A percentile compares a stretch with the other conserved stretches of the same genome.
Conservation (phyloP, 1,140 invertebrate species). For the Hypothenemus hampei region DNA sequence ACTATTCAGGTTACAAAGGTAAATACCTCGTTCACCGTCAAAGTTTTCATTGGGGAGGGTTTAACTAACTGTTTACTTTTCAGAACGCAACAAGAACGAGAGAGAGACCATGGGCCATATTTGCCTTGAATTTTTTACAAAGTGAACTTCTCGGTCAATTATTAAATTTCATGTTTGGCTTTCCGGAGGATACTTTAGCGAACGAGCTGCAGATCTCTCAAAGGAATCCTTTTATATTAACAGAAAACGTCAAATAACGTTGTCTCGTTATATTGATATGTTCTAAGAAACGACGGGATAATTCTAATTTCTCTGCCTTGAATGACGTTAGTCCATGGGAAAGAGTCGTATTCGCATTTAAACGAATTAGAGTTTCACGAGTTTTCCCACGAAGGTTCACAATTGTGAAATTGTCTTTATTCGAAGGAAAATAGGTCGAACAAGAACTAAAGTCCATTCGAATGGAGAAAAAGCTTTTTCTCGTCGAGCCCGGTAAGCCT, state of each 20-base stretch:
- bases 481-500: constrained; percentile 22
- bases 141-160: constrained; percentile 16
- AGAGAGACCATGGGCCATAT: constrained; percentile 14
- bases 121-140: constrained; percentile 18
- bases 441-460: constrained; percentile 25
- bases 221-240: background rate
- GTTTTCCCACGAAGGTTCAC: constrained; percentile 16
- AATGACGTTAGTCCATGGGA: background rate
- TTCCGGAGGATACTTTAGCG: background rate
- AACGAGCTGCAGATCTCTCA: background rate
- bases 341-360: constrained; percentile 12
- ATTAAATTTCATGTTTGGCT: constrained; percentile 12
- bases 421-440: constrained; percentile 24
- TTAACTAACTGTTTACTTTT: constrained; percentile 26
- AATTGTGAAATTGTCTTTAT: constrained; percentile 27
- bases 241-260: background rate
- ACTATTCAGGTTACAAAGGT: constrained; percentile 24
- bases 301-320: background rate
- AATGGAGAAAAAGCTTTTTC: constrained; percentile 25
- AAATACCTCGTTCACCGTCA: constrained; percentile 21
- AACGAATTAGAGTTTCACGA: constrained; percentile 12
- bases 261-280: background rate
- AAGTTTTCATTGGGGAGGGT: constrained; percentile 17
- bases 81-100: constrained; percentile 8
- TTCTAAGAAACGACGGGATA: too few relatives aligned